Evolutionary conservation across 2,888 invertebrate species (phyloP), one percentile per base, ranked within the genome.

Genomic region (Cephalotes varians): DNA sequence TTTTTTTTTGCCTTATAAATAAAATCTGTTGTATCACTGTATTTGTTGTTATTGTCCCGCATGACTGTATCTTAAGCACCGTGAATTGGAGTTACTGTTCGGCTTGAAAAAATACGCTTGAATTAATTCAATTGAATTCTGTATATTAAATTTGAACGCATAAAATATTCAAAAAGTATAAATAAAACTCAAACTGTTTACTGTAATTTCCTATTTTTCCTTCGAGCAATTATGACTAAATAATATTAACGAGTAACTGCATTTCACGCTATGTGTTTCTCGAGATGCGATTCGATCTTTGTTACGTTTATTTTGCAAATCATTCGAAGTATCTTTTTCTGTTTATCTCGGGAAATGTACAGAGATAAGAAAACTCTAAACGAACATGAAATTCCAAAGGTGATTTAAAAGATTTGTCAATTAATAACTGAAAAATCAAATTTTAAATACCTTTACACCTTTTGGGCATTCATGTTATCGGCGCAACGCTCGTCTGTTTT

Each of bases 11-110:
- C 86, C 5, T 86, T 88, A 82, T 83, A 84, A 89, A 90, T 89
- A 85, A 89, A 88, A 87, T 73, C 37, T 82, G 82, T 85, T 86
- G 65, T 80, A 80, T 21, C 31, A 37, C 54, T 77, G 82, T 86
- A 82, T 83, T 71, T 82, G 80, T 81, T 85, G 87, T 90, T 86
- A 85, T 85, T 87, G 81, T 84, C 86, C 85, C 84, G 90, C 90
- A 90, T 90, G 90, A 74, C 69, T 67, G 10, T 31, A 37, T 51
- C 28, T 65, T 40, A 25, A 34, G 25, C 18, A 47, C 15, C 56
- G 12, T 18, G n/a, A 79, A 56, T 5, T 69, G 44, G 18, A 56
- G 21, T 67, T 77, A 44, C 37, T 47, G 9, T 15, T 65, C 1
- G 15, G 6, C 34, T 40, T 28, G 18, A 56, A 44, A 25, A 62